phyloP scores from a whole-genome alignment of 2,888 invertebrate genomes.

The Calliopum simillimum region DNA sequence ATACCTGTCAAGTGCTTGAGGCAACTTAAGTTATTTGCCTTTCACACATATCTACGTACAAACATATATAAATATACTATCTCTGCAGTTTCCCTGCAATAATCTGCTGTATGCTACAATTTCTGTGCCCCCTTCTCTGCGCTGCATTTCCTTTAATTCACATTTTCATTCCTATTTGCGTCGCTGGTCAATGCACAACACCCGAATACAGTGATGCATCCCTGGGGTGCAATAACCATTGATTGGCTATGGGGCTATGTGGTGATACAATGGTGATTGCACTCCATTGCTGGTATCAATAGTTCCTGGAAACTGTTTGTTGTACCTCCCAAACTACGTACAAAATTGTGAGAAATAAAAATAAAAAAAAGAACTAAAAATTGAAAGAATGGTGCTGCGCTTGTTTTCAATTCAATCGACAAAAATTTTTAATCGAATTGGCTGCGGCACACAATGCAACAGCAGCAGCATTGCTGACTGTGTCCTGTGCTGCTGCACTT shows the following conservation, averaged over 20 bases:
- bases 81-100: too few relatives aligned
- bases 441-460: slow-evolving; percentile 27
- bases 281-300: too few relatives aligned
- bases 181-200: not conserved
- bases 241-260: slow-evolving; percentile 61
- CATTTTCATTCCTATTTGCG: too few relatives aligned
- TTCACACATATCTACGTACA: too few relatives aligned
- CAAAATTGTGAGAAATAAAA: not conserved
- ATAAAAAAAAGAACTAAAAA: slow-evolving; percentile 40
- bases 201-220: slow-evolving; percentile 42
- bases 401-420: slow-evolving; percentile 27
- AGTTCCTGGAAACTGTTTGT: not conserved
- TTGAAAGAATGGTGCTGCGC: slow-evolving; percentile 36
- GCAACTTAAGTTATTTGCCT: too few relatives aligned
- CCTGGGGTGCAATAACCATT: slow-evolving; percentile 62
- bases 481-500: slow-evolving; percentile 8
- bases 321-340: not conserved
- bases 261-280: slow-evolving; percentile 26
- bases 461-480: slow-evolving; percentile 19
- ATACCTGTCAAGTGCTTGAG: too few relatives aligned
- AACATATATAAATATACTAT: too few relatives aligned
- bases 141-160: too few relatives aligned
- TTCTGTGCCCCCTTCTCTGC: too few relatives aligned
- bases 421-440: slow-evolving; percentile 36
- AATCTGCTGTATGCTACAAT: too few relatives aligned